These are phyloP conservation scores for Hemicordylus capensis DNA, from an alignment of 2,113 vertebrate genomes.

Conservation along the genomic window DNA sequence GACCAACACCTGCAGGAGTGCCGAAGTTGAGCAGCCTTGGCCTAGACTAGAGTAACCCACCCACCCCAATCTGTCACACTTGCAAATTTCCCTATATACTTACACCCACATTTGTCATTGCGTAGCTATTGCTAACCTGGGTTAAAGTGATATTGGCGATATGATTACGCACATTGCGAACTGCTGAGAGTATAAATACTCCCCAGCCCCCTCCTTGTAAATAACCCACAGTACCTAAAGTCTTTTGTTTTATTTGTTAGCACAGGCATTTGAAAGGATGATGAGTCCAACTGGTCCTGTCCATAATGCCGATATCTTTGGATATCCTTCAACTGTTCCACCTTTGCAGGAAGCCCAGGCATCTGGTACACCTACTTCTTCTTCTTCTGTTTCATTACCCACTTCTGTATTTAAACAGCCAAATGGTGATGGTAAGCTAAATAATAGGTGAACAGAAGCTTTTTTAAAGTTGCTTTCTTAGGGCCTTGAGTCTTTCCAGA, in stretches of 20 bases:
- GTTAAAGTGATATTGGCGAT: neutral
- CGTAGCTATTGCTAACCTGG: no score
- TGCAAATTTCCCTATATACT: neutral
- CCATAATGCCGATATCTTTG: constrained; percentile 82
- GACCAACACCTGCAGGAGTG: no score
- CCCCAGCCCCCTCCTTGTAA: no score
- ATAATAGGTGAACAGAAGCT: fast-evolving
- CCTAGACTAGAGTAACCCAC: no score
- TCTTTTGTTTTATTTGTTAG: constrained; percentile 69
- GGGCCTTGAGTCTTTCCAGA: neutral
- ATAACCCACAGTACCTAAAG: neutral
- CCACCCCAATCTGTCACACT: no score
- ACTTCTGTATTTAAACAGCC: constrained; percentile 89
- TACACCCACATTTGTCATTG: neutral
- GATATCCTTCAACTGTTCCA: constrained; percentile 79
- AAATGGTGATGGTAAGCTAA: constrained; percentile 80
- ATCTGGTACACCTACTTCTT: constrained; percentile 76
- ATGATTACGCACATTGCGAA: neutral
- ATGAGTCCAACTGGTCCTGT: constrained; percentile 90
- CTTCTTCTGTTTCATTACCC: constrained; percentile 82
- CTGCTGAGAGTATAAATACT: neutral
- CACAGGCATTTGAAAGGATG: constrained; percentile 94
- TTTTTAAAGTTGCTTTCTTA: neutral
- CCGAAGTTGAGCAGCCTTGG: no score
- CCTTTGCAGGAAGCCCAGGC: constrained; percentile 83